phyloP scores from a whole-genome alignment of 2,113 vertebrate species.

The Bubo bubo region DNA sequence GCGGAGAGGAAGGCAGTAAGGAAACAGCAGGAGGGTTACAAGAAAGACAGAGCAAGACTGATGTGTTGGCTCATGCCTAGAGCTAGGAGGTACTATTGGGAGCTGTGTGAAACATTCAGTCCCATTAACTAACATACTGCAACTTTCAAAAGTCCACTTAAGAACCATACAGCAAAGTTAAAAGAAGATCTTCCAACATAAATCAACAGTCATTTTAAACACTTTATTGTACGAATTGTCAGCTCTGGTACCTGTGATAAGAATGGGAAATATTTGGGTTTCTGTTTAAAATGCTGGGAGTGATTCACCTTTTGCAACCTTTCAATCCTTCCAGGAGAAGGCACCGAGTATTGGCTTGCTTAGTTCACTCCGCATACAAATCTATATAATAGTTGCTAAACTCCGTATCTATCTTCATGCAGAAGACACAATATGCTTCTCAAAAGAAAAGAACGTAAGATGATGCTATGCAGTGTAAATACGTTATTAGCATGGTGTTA shows the following conservation, averaged over 20 bases:
- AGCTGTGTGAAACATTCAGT: not conserved
- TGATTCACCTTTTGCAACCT: not conserved
- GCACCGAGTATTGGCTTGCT: not conserved
- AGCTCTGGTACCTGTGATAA: accelerated
- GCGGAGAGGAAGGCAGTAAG: not conserved
- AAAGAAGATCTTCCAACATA: not conserved
- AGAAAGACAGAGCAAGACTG: not conserved
- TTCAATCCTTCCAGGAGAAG: not conserved
- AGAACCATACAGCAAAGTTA: not conserved
- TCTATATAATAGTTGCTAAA: not conserved
- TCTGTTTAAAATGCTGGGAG: not conserved
- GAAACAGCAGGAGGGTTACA: not conserved
- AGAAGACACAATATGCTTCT: not conserved
- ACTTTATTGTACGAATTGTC: not conserved
- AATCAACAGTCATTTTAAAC: not conserved
- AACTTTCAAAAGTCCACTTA: not conserved
- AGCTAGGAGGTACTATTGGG: not conserved
- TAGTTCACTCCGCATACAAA: not conserved
- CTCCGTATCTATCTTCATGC: accelerated
- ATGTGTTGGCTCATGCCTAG: accelerated
- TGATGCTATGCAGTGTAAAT: not conserved
- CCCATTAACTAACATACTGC: not conserved
- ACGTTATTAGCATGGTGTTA: not conserved
- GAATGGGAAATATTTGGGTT: not conserved
- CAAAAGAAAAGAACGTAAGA: not conserved